A percentile compares a stretch with the other conserved stretches of the same genome.
Conservation (phyloP, 2,888 invertebrate genomes). For the Lepidonotus clava region DNA sequence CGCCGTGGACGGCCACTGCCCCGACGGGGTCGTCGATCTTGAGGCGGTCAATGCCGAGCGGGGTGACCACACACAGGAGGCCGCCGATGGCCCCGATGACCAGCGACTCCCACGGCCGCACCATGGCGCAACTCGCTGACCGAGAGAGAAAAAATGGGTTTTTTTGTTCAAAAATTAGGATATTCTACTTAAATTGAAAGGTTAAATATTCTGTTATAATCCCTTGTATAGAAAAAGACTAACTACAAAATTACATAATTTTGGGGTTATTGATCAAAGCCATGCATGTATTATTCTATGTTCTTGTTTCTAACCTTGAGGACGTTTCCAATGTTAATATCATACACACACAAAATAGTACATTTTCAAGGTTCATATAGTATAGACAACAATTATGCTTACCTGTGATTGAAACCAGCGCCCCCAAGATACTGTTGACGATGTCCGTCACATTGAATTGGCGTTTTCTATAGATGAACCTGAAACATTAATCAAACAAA, state of each 20-base stretch:
- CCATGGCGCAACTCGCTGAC: slow-evolving; percentile 72
- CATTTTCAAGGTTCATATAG: too few species aligned
- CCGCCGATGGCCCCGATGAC: slow-evolving; percentile 85
- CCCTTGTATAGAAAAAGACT: too few species aligned
- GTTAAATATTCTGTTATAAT: too few species aligned
- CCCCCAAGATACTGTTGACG: slow-evolving; percentile 92
- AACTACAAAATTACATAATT: too few species aligned
- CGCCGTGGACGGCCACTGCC: slow-evolving; percentile 85
- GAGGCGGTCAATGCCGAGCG: slow-evolving; percentile 89
- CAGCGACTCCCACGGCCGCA: slow-evolving; percentile 70
- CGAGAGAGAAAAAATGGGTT: slow-evolving; percentile 11
- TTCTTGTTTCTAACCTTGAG: too few species aligned
- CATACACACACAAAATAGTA: too few species aligned
- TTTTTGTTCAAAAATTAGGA: neutral
- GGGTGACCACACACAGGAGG: slow-evolving; percentile 85
- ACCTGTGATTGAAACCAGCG: slow-evolving; percentile 92
- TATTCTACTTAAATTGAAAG: too few species aligned
- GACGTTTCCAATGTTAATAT: too few species aligned
- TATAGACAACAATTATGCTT: neutral
- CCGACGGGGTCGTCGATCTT: slow-evolving; percentile 95
- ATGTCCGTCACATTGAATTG: slow-evolving; percentile 91
- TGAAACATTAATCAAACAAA: neutral
- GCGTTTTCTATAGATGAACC: slow-evolving; percentile 75
- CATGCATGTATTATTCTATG: too few species aligned
- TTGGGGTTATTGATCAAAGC: too few species aligned